These are phyloP conservation scores for Suncus etruscus DNA, from an alignment of 2,113 vertebrate species.

Conservation along the genomic window DNA sequence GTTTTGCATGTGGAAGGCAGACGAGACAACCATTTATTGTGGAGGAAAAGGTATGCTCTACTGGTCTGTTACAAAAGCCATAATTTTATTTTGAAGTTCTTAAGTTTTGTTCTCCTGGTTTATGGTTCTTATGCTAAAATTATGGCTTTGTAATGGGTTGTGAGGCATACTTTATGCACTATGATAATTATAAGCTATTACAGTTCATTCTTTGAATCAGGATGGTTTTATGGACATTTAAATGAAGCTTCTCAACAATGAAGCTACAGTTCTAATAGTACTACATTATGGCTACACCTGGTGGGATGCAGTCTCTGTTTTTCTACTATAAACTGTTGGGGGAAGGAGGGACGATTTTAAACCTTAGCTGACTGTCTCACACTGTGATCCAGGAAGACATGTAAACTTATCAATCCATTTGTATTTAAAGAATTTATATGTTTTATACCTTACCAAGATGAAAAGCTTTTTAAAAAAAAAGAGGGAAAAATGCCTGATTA, in stretches of 20 bases:
- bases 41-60: conserved; percentile 47
- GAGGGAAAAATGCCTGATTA: conserved; percentile 32
- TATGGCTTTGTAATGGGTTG: conserved; percentile 66
- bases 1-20: conserved; percentile 36
- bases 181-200: conserved; percentile 80
- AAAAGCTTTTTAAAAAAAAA: conserved; percentile 9
- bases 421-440: conserved; percentile 67
- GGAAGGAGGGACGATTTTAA: conserved; percentile 32
- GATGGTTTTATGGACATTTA: conserved; percentile 78
- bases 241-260: conserved; percentile 76
- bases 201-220: conserved; percentile 73
- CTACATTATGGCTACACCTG: conserved; percentile 46
- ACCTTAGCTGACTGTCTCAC: conserved; percentile 37
- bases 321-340: conserved; percentile 42
- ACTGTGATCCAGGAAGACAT: background rate
- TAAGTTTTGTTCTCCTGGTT: conserved; percentile 64
- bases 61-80: conserved; percentile 56
- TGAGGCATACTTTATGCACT: conserved; percentile 70
- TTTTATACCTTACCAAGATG: conserved; percentile 47
- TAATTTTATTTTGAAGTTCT: conserved; percentile 76
- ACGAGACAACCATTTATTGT: conserved; percentile 63
- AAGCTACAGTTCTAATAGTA: background rate
- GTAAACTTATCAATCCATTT: conserved; percentile 68
- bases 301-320: background rate
- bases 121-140: conserved; percentile 75